Percentiles rank a stretch among this genome's conserved stretches.
Conservation (phyloP, 2,113 vertebrate genomes). For the Aix galericulata region DNA sequence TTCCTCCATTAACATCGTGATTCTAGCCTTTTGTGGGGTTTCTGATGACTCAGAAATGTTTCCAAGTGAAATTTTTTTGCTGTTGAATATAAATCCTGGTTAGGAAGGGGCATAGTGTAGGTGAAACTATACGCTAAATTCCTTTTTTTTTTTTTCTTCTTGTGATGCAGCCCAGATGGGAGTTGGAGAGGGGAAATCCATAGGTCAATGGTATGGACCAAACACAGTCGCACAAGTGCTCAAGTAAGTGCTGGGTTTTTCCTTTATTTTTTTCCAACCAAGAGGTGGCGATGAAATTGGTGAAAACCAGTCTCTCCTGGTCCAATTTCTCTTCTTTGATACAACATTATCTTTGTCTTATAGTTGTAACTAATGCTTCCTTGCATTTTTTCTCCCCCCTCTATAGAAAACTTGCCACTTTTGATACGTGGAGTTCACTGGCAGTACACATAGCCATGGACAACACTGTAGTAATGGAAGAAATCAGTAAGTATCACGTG, state of each 20-base stretch:
- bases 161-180: slow-evolving; percentile 94
- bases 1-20: background rate
- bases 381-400: background rate
- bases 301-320: background rate
- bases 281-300: background rate
- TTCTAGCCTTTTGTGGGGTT: background rate
- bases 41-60: background rate
- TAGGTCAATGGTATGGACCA: slow-evolving; percentile 98
- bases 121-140: background rate
- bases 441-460: slow-evolving; percentile 98
- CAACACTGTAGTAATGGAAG: slow-evolving; percentile 98
- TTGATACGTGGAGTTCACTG: slow-evolving; percentile 93
- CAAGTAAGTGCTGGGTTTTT: slow-evolving; percentile 82
- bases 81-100: background rate
- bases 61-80: background rate
- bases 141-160: background rate
- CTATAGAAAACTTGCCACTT: slow-evolving; percentile 90
- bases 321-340: background rate
- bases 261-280: background rate
- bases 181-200: slow-evolving; percentile 96
- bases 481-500: slow-evolving; percentile 88
- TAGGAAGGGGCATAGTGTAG: background rate
- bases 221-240: slow-evolving; percentile 98
- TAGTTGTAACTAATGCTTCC: background rate
- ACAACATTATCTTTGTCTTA: background rate